Evolutionary conservation across 2,797 vertebrate species (phyloP).

Genomic region (Gymnodraco acuticeps): DNA sequence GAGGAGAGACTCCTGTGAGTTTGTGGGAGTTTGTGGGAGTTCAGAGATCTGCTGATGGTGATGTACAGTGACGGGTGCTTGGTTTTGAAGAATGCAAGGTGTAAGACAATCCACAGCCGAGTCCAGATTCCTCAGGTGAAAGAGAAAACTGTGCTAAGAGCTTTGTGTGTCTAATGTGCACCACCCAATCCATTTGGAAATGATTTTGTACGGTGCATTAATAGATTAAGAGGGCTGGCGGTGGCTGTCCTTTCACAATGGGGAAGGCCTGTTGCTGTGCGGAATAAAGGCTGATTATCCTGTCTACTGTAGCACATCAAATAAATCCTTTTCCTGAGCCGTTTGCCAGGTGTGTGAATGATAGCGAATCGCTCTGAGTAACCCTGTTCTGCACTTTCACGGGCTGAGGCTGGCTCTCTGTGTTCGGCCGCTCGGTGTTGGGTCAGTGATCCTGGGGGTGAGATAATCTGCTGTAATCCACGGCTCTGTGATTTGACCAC

Average conservation of each 20-base stretch:
- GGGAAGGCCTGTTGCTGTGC: slow-evolving; percentile 47
- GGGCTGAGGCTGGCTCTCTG: slow-evolving; percentile 41
- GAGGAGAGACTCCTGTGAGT: slow-evolving; percentile 49
- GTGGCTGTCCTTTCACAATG: slow-evolving; percentile 43
- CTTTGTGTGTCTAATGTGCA: slow-evolving; percentile 36
- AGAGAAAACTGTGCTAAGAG: slow-evolving; percentile 32
- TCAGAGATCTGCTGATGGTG: slow-evolving; percentile 56
- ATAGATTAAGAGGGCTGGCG: slow-evolving; percentile 52
- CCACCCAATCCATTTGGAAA: slow-evolving; percentile 38
- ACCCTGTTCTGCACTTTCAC: slow-evolving; percentile 63
- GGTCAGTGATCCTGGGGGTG: slow-evolving; percentile 64
- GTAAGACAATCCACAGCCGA: slow-evolving; percentile 28
- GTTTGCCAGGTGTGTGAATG: slow-evolving; percentile 70
- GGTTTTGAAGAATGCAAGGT: slow-evolving; percentile 52
- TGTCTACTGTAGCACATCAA: slow-evolving; percentile 48
- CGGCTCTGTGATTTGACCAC: slow-evolving; percentile 72
- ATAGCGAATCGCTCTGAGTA: slow-evolving; percentile 44
- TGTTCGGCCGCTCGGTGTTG: slow-evolving; percentile 47
- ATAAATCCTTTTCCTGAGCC: slow-evolving; percentile 63
- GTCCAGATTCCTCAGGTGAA: slow-evolving; percentile 45
- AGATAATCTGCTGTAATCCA: slow-evolving; percentile 85
- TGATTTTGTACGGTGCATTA: slow-evolving; percentile 60
- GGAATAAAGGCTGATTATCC: slow-evolving; percentile 63
- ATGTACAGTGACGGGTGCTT: slow-evolving; percentile 66
- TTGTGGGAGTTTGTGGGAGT: slow-evolving; percentile 45